Conservation (phyloP, 2,113 vertebrate genomes). For the Spermophilus dauricus region DNA sequence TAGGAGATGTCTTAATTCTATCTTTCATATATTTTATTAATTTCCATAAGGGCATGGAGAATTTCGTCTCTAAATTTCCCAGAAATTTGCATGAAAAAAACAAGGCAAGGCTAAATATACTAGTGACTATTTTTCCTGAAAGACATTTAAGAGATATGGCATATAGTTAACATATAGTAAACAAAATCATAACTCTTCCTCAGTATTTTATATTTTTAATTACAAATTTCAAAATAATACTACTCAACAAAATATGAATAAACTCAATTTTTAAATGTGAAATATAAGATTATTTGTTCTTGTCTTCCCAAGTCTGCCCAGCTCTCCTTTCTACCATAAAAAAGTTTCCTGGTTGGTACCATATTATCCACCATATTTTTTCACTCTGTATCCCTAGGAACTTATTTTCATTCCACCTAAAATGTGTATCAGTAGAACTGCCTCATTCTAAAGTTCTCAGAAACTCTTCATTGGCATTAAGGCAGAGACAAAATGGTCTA, state of each 20-base stretch:
- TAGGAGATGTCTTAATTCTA: neutral
- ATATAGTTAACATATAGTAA: neutral
- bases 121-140: neutral
- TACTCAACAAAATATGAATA: neutral
- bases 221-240: neutral
- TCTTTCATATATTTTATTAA: neutral
- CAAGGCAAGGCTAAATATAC: neutral
- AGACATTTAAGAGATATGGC: neutral
- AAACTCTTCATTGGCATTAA: neutral
- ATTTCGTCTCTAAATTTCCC: neutral
- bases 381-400: neutral
- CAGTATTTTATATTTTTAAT: neutral
- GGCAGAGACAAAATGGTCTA: neutral
- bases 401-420: neutral
- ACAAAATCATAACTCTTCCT: neutral
- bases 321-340: neutral
- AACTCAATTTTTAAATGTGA: neutral
- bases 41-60: neutral
- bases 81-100: neutral
- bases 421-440: neutral
- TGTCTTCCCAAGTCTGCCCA: neutral
- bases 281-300: neutral
- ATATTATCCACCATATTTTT: neutral
- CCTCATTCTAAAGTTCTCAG: neutral
- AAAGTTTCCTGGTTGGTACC: neutral